Conservation (phyloP, 2,797 vertebrate genomes). For the Salarias fasciatus region DNA sequence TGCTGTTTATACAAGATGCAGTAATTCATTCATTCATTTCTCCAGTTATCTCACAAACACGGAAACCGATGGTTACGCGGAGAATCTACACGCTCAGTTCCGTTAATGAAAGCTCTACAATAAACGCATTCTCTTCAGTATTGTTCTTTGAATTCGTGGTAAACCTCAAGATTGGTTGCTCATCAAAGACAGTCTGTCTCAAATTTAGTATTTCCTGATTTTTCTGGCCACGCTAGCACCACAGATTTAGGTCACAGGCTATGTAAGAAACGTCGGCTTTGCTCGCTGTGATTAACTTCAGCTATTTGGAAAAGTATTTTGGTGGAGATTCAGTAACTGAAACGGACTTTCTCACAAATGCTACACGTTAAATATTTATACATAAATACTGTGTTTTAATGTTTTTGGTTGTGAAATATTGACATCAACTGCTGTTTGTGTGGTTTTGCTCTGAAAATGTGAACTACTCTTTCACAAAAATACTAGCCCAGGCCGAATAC, state of each 20-base stretch:
- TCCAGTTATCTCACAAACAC: conserved; percentile 45
- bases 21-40: conserved; percentile 46
- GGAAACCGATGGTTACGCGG: conserved; percentile 27
- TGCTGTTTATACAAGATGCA: conserved; percentile 73
- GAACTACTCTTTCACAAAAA: too few species aligned
- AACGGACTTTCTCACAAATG: too few species aligned
- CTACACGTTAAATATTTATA: too few species aligned
- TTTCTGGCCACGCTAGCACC: conserved; percentile 31
- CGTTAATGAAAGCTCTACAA: conserved; percentile 26
- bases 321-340: too few species aligned
- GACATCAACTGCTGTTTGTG: not conserved
- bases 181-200: conserved; percentile 10
- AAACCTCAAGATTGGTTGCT: conserved; percentile 21
- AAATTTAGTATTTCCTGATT: conserved; percentile 20
- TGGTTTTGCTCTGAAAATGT: not conserved
- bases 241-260: conserved; percentile 16
- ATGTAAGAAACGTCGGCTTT: too few species aligned
- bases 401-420: too few species aligned
- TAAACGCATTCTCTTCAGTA: conserved; percentile 17
- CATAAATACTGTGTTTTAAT: too few species aligned
- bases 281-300: too few species aligned
- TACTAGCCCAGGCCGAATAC: too few species aligned
- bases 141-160: conserved; percentile 20
- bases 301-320: too few species aligned
- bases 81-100: conserved; percentile 11